Evolutionary conservation across 2,888 invertebrate genomes (phyloP).

Genomic region (Amphipyra tragopoginis): DNA sequence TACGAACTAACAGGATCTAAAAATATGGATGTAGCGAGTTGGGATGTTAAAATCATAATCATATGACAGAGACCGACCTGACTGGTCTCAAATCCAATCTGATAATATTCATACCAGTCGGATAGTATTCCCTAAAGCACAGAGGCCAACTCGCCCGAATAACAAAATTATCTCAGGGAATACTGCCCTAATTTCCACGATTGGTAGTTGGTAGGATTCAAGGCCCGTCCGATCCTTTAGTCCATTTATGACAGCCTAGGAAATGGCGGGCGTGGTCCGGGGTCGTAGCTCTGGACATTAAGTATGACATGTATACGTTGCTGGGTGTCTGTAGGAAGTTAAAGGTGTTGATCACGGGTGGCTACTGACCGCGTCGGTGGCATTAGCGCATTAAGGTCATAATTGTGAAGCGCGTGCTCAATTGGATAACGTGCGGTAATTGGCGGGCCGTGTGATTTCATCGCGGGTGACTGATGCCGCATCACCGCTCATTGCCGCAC

Average conservation of each 20-base stretch:
- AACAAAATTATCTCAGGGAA: not conserved
- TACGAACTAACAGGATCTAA: not conserved
- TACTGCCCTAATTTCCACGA: not conserved
- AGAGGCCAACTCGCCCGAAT: not conserved
- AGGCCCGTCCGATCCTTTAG: not conserved
- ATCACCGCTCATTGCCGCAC: conserved; percentile 29
- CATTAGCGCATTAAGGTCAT: conserved; percentile 70
- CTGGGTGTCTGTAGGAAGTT: conserved; percentile 20
- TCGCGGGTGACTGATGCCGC: conserved; percentile 53
- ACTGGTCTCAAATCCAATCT: not conserved
- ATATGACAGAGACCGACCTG: not conserved
- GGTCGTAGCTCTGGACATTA: too few species aligned
- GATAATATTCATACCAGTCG: not conserved
- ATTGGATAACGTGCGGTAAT: conserved; percentile 73
- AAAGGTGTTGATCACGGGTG: conserved; percentile 26
- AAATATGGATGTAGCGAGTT: not conserved
- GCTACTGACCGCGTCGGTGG: conserved; percentile 32
- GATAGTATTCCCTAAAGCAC: not conserved
- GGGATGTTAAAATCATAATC: not conserved
- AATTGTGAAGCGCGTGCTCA: conserved; percentile 68
- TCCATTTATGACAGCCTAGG: too few species aligned
- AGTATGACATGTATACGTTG: not conserved
- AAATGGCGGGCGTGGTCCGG: not conserved
- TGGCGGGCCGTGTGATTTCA: conserved; percentile 71
- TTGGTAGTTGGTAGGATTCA: not conserved